Evolutionary conservation across 2,113 vertebrate genomes (phyloP), one percentile per base, ranked within the genome.

Genomic region (Centrocercus urophasianus): DNA sequence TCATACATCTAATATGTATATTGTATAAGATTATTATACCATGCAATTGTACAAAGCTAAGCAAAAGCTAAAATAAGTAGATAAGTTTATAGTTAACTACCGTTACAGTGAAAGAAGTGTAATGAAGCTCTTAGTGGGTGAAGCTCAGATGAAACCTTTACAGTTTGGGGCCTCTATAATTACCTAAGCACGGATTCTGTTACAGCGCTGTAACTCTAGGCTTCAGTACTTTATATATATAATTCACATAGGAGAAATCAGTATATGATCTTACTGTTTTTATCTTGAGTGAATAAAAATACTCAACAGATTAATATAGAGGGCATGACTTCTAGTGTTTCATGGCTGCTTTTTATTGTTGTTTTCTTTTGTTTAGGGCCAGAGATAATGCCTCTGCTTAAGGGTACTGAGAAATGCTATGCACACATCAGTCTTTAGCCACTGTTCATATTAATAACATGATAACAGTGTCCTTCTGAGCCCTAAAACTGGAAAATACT

Each of bases 241-340:
- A 50, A 40, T 5, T 61, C 32, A 21, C 10, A 45, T 69, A 65
- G 43, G 48, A 86, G 8, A 15, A 76, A 36, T 7, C 13, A 4
- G 3, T 47, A 28, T 34, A 64, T 8, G 6, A 18, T 17, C 7
- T 50, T 60, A 27, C 5, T 56, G 50, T 61, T 91, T 83, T 76
- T 80, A 65, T 36, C 13, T 28, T 40, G 50, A 80, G 32, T 5
- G 6, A 17, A 74, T 21, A 20, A 77, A 84, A 89, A 34, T 32
- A 10, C 5, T 77, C 7, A 57, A 6, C 4, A 50, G 13, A 61
- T 32, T 0, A 70, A 42, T 70, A 16, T 52, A 40, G 25, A 7
- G 1, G 1, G 0, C 11, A 38, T 48, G 7, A 2, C 17, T 47
- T 65, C 12, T 25, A 75, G 8, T 2, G 36, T 70, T 25, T 54